Conservation (phyloP, 2,113 vertebrate genomes). For the Hydrochoerus hydrochaeris region DNA sequence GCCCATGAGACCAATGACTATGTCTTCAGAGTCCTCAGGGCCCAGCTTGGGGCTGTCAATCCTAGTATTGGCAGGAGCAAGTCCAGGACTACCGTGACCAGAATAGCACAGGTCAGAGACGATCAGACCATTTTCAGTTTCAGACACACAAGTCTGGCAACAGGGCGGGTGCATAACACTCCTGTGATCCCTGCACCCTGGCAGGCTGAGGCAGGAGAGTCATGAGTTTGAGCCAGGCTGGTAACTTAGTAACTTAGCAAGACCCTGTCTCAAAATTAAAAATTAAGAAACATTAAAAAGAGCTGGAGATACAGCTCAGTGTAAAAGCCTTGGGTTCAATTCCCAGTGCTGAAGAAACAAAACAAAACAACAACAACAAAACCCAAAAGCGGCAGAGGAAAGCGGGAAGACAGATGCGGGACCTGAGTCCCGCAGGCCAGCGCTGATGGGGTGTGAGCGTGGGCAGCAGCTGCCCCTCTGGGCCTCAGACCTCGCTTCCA, state of each 20-base stretch:
- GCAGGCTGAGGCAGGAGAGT: neutral
- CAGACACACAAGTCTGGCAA: neutral
- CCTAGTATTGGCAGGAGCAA: neutral
- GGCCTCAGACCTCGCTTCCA: neutral
- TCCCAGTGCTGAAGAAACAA: neutral
- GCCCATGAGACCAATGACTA: neutral
- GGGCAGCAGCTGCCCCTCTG: neutral
- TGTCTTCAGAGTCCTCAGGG: neutral
- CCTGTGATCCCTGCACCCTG: neutral
- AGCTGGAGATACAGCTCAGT: neutral
- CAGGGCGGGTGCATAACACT: neutral
- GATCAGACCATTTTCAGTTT: neutral
- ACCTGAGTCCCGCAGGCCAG: neutral
- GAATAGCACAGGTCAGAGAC: fast-evolving
- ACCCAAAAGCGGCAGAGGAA: neutral
- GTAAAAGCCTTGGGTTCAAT: neutral
- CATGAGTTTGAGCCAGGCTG: neutral
- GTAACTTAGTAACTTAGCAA: neutral
- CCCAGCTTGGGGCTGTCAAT: neutral
- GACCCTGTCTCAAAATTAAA: neutral
- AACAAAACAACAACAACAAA: neutral
- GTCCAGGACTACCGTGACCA: neutral
- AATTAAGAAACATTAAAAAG: neutral
- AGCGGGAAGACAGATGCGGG: neutral
- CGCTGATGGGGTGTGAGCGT: neutral